Evolutionary conservation across 1,140 invertebrate genomes (phyloP).

Genomic region (Drosophila novamexicana): DNA sequence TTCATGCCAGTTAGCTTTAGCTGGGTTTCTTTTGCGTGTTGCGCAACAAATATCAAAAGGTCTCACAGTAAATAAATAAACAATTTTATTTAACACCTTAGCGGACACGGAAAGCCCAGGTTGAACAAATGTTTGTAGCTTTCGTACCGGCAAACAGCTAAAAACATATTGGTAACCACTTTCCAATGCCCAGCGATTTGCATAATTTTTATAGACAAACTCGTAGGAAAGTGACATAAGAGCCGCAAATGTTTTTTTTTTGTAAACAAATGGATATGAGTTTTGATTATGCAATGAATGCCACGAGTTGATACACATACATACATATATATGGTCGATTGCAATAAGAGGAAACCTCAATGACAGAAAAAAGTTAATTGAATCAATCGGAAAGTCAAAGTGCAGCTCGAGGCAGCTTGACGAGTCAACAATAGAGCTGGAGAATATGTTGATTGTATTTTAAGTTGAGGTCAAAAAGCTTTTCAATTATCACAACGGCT

Average conservation of each 20-base stretch:
- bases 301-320: conserved; percentile 1
- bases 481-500: neutral
- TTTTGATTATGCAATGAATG: conserved; percentile 29
- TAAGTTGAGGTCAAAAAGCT: neutral
- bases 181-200: conserved; percentile 37
- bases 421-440: too few relatives aligned
- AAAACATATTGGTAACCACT: conserved; percentile 22
- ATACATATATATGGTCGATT: neutral
- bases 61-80: conserved; percentile 6
- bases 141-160: conserved; percentile 10
- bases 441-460: conserved; percentile 1
- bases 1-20: too few relatives aligned
- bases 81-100: conserved; percentile 33
- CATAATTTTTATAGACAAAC: conserved; percentile 13
- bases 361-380: conserved; percentile 27
- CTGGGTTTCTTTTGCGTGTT: too few relatives aligned
- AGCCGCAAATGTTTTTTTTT: conserved; percentile 14
- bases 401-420: conserved; percentile 10
- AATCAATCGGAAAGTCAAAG: conserved; percentile 42
- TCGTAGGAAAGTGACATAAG: conserved; percentile 37
- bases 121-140: conserved; percentile 11
- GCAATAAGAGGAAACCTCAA: conserved; percentile 7
- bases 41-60: conserved; percentile 3
- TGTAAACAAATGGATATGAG: neutral
- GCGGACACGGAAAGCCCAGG: neutral